These are phyloP conservation scores for Leucophenga varia DNA, from an alignment of 1,140 invertebrate genomes.

Conservation along the genomic window DNA sequence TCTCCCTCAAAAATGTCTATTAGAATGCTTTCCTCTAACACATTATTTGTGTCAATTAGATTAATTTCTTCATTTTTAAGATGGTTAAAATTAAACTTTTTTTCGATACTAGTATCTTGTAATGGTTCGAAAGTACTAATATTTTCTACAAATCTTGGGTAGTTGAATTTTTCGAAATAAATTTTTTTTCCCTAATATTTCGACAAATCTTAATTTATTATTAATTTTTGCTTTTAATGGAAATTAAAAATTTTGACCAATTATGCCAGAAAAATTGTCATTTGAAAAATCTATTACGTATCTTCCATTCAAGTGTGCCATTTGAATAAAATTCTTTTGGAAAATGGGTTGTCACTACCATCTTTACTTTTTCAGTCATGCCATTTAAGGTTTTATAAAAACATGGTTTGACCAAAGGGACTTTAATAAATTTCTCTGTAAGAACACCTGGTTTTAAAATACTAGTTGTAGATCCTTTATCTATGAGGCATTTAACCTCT, in stretches of 20 bases:
- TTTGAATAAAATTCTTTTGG: background rate
- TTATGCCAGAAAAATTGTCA: background rate
- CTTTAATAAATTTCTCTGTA: background rate
- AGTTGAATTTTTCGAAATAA: background rate
- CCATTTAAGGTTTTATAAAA: no score
- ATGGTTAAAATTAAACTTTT: constrained; percentile 1
- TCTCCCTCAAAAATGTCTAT: no score
- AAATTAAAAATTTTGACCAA: background rate
- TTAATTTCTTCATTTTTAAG: no score
- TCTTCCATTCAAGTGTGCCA: background rate
- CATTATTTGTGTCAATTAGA: no score
- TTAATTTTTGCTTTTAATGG: background rate
- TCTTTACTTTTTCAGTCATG: background rate
- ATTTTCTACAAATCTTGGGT: no score
- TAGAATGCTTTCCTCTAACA: no score
- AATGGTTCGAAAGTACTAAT: no score
- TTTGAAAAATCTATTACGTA: constrained; percentile 1
- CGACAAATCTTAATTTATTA: no score
- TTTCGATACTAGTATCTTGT: no score
- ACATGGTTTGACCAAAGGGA: no score
- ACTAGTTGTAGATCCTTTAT: background rate
- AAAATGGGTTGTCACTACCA: background rate
- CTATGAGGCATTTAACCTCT: background rate
- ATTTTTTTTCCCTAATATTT: no score
- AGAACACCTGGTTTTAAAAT: background rate